phyloP scores from a whole-genome alignment of 2,113 vertebrate genomes.

The Opisthocomus hoazin region DNA sequence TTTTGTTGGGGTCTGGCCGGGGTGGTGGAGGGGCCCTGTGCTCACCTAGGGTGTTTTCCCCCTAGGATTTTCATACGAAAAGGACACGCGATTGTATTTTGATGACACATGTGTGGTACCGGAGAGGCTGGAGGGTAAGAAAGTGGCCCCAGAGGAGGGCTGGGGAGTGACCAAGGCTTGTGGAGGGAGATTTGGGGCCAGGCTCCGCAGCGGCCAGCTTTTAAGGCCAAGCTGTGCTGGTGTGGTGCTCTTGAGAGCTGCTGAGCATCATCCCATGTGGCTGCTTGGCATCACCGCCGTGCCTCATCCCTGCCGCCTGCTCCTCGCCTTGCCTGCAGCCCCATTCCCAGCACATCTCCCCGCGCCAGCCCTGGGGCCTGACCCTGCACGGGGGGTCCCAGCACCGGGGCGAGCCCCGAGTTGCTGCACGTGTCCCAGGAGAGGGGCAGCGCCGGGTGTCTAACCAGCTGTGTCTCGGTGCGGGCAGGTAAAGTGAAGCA shows the following conservation, averaged over 20 bases:
- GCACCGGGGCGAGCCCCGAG: accelerated
- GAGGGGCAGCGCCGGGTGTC: neutral
- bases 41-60: neutral
- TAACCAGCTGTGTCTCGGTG: neutral
- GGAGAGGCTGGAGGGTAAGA: slow-evolving; percentile 88
- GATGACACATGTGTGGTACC: slow-evolving; percentile 95
- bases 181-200: neutral
- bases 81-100: slow-evolving; percentile 88
- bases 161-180: too few species aligned
- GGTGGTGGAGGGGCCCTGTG: neutral
- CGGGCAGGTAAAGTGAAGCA: slow-evolving; percentile 89
- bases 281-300: accelerated
- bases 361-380: neutral
- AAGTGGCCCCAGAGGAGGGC: neutral
- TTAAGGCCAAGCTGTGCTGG: neutral
- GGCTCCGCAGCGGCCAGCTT: neutral
- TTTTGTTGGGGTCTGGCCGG: neutral
- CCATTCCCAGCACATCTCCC: neutral
- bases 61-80: slow-evolving; percentile 87
- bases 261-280: accelerated
- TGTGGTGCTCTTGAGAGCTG: accelerated
- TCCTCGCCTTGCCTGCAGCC: neutral
- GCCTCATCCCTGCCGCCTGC: neutral
- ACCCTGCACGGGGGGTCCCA: accelerated
- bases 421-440: accelerated